Evolutionary conservation across 2,113 vertebrate genomes (phyloP).

Genomic region (Oceanodroma tethys): DNA sequence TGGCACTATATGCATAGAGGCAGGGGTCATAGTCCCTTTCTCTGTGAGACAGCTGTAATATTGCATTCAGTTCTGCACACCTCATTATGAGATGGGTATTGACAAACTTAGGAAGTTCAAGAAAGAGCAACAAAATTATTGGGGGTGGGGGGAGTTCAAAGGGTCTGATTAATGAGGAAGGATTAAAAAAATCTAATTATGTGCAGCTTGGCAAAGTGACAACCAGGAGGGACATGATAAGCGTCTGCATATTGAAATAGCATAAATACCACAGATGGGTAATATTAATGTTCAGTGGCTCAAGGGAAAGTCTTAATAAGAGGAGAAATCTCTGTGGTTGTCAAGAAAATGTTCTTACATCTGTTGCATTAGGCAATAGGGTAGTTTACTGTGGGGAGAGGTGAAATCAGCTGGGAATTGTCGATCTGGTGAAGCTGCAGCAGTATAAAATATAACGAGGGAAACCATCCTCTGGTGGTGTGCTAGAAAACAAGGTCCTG

Average conservation of each 20-base stretch:
- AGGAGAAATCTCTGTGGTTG: slow-evolving; percentile 10
- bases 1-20: neutral
- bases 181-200: slow-evolving; percentile 15
- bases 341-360: neutral
- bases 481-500: neutral
- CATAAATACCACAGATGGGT: slow-evolving; percentile 33
- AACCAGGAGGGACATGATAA: neutral
- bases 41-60: neutral
- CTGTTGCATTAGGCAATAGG: neutral
- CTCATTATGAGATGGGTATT: neutral
- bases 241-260: neutral
- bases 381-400: neutral
- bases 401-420: slow-evolving; percentile 9
- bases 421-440: neutral
- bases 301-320: slow-evolving; percentile 2
- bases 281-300: slow-evolving; percentile 36
- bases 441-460: neutral
- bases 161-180: slow-evolving; percentile 2
- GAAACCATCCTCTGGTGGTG: neutral
- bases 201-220: slow-evolving; percentile 4
- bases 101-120: neutral
- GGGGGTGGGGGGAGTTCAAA: neutral
- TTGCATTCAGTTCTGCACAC: neutral
- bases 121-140: neutral
- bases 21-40: neutral